Conservation (phyloP, 2,113 vertebrate genomes). For the Oncorhynchus kisutch region DNA sequence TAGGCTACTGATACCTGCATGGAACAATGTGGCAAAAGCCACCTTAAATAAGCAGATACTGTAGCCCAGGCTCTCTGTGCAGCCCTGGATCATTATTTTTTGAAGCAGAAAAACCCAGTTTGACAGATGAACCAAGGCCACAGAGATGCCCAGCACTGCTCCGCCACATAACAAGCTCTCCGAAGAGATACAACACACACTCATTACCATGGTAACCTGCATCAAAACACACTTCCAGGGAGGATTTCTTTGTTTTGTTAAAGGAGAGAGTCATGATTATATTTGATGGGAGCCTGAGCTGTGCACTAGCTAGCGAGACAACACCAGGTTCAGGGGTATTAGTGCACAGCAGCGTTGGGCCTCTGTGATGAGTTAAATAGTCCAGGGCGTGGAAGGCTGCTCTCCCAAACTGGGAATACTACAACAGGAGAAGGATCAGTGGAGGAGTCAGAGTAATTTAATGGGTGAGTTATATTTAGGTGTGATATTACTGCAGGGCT, state of each 20-base stretch:
- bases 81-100: constrained; percentile 99
- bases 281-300: constrained; percentile 88
- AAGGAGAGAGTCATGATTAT: constrained; percentile 89
- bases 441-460: constrained; percentile 67
- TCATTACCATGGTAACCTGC: constrained; percentile 94
- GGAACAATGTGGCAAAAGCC: constrained; percentile 60
- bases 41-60: constrained; percentile 74
- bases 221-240: constrained; percentile 93
- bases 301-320: constrained; percentile 68
- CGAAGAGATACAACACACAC: constrained; percentile 90
- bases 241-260: constrained; percentile 96
- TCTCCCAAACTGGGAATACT: constrained; percentile 59
- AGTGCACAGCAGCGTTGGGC: constrained; percentile 36
- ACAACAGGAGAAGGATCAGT: constrained; percentile 45
- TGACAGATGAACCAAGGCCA: constrained; percentile 97
- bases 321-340: constrained; percentile 66
- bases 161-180: constrained; percentile 99
- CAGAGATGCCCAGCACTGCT: constrained; percentile 90
- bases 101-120: constrained; percentile 97
- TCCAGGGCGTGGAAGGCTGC: constrained; percentile 37
- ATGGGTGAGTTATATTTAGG: constrained; percentile 73
- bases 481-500: constrained; percentile 49
- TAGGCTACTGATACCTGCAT: constrained; percentile 58
- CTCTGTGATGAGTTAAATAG: constrained; percentile 63
- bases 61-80: constrained; percentile 86